Conservation (phyloP, 2,797 vertebrate species). For the Anniella stebbinsi region DNA sequence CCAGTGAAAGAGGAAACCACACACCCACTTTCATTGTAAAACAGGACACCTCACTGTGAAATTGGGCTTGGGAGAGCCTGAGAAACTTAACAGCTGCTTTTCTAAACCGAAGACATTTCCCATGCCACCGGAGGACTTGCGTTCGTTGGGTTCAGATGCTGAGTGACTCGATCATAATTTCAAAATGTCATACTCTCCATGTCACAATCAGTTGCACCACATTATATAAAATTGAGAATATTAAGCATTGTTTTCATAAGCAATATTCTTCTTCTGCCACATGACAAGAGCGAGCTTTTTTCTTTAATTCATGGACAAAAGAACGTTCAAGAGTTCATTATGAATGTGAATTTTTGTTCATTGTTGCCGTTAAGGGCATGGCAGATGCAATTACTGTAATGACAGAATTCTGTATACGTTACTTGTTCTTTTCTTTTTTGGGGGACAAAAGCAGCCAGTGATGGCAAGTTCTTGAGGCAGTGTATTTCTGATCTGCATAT, state of each 20-base stretch:
- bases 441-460: conserved; percentile 75
- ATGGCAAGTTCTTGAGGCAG: conserved; percentile 46
- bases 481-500: conserved; percentile 40
- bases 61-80: conserved; percentile 50
- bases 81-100: conserved; percentile 67
- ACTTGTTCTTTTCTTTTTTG: conserved; percentile 55
- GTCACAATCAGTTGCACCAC: not conserved
- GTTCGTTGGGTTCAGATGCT: conserved; percentile 40
- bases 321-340: not conserved
- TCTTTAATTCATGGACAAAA: not conserved
- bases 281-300: not conserved
- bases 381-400: conserved; percentile 55
- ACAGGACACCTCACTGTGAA: conserved; percentile 64
- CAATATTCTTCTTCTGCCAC: not conserved
- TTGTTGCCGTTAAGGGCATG: not conserved
- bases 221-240: not conserved
- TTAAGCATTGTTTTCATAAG: conserved; percentile 25
- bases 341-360: conserved; percentile 22
- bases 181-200: conserved; percentile 22
- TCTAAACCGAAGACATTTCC: conserved; percentile 46
- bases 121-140: conserved; percentile 13
- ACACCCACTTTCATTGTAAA: conserved; percentile 41
- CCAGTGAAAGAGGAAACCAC: conserved; percentile 53
- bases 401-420: conserved; percentile 34
- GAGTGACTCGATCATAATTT: conserved; percentile 59